Evolutionary conservation across 1,140 invertebrate species (phyloP).

Genomic region (Neodiprion lecontei): DNA sequence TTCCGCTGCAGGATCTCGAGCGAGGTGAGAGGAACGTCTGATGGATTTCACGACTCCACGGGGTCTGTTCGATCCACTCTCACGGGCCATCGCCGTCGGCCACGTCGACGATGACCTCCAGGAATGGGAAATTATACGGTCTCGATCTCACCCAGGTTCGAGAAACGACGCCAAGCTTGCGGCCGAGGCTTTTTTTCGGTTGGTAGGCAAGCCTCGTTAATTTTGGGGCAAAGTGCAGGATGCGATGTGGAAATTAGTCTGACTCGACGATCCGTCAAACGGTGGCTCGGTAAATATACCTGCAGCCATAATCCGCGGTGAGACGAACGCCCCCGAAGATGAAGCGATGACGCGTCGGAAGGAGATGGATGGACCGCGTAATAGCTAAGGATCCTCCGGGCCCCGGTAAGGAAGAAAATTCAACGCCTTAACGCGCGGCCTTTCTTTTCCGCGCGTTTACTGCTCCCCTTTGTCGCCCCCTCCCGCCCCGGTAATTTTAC

Average conservation of each 20-base stretch:
- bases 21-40: conserved; percentile 32
- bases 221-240: too few species aligned
- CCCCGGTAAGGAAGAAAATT: neutral
- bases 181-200: neutral
- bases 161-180: neutral
- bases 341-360: too few species aligned
- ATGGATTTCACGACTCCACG: conserved; percentile 55
- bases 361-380: too few species aligned
- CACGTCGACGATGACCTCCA: conserved; percentile 11
- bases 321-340: too few species aligned
- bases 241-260: too few species aligned
- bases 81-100: conserved; percentile 33
- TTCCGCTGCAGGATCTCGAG: too few species aligned
- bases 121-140: neutral
- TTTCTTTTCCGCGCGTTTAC: conserved; percentile 5
- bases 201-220: too few species aligned
- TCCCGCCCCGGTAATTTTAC: neutral
- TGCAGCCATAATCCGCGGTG: too few species aligned
- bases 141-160: neutral
- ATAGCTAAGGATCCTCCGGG: too few species aligned
- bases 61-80: conserved; percentile 53
- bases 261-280: too few species aligned
- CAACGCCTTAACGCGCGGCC: neutral
- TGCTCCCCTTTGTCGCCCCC: neutral
- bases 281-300: too few species aligned